Evolutionary conservation across 2,888 invertebrate species (phyloP), one percentile per base, ranked within the genome.

Genomic region (Deilephila porcellus): DNA sequence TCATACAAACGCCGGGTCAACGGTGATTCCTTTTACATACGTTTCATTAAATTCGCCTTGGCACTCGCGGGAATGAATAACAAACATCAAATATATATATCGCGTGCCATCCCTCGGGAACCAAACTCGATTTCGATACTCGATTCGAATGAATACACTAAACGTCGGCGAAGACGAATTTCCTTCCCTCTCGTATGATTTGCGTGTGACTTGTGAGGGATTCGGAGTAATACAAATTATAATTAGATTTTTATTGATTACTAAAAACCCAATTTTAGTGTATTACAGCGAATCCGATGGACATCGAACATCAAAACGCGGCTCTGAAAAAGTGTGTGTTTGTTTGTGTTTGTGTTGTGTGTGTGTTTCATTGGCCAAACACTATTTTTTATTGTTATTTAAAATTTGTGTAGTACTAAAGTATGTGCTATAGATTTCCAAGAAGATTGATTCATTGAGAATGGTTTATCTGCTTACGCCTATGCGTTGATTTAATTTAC

Each of bases 51-150:
- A 67, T 62, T 74, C 70, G 71, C 62, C 56, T 70, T 70, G 63
- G 56, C 70, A 70, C 71, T 71, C 67, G 52, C 11, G 53, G 64
- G 70, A 25, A 45, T 73, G 73, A 64, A 73, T 73, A 37, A 62
- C 63, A 56, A 45, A 64, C 52, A 67, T 67, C 52, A 17, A 67
- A 52, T 67, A 52, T 1, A 25, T 25, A 25, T 25, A 67, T 67
- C 52, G 52, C 17, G 45, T 25, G 17, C 45, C 6, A 67, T 52
- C 67, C 52, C 45, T 29, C 67, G 67, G 25, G 67, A 67, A 8
- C 6, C 67, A 17, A 52, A 67, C 52, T 25, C 67, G 25, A 67
- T 52, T 52, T 17, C 11, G 25, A 45, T 45, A 45, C 45, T 45
- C 45, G 45, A 14, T 45, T 45, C 45, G 25, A 67, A 67, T 25